phyloP scores from a whole-genome alignment of 2,113 vertebrate species.

The Pelecanus crispus region DNA sequence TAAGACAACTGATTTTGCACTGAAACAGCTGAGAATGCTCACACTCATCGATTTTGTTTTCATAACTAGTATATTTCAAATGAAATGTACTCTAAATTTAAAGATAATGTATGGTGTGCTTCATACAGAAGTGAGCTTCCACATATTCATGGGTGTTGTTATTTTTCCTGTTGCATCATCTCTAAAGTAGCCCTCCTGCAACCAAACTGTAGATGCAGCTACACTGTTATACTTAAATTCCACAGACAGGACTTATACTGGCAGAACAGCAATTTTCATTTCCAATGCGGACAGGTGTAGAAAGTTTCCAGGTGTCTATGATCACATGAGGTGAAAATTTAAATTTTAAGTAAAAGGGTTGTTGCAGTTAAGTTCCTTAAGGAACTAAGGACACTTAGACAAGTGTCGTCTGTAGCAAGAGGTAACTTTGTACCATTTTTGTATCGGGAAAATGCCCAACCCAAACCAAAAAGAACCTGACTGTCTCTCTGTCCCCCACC shows the following conservation, averaged over 20 bases:
- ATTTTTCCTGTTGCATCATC: neutral
- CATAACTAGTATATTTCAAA: neutral
- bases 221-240: neutral
- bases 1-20: neutral
- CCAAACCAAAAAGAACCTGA: neutral
- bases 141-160: neutral
- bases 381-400: neutral
- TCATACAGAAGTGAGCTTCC: neutral
- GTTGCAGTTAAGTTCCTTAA: neutral
- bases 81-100: neutral
- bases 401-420: neutral
- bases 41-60: neutral
- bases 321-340: neutral
- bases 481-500: no score
- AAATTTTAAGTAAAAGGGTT: neutral
- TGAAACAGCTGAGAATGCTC: neutral
- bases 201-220: neutral
- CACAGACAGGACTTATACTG: neutral
- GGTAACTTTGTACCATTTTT: neutral
- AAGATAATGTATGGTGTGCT: neutral
- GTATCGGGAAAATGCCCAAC: neutral
- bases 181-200: neutral
- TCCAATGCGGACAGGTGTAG: neutral
- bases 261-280: neutral
- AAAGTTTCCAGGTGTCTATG: neutral